Percentiles rank a stretch among this genome's conserved stretches.
These are phyloP conservation scores for Phenganax subtilis DNA, from an alignment of 92 coral and sea anemone species.

Conservation along the genomic window DNA sequence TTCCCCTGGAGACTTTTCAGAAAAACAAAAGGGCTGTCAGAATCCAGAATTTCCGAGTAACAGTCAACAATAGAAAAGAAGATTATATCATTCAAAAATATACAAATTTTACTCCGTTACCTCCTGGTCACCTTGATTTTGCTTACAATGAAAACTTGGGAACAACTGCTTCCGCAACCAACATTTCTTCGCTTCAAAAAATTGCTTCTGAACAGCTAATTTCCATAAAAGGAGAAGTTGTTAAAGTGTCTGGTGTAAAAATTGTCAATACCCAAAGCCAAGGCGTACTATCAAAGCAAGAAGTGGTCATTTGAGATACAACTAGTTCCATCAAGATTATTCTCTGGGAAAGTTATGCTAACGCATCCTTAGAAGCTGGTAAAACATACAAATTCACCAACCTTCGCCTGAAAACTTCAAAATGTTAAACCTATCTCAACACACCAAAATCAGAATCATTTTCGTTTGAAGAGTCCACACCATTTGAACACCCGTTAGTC, in stretches of 20 bases:
- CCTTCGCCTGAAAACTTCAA: constrained; percentile 37
- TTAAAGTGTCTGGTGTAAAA: constrained; percentile 41
- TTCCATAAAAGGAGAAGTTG: constrained; percentile 46
- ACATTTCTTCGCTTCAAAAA: constrained; percentile 35
- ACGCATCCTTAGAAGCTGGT: constrained; percentile 25
- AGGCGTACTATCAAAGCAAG: constrained; percentile 49
- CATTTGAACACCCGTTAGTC: constrained; percentile 36
- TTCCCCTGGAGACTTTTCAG: constrained; percentile 27
- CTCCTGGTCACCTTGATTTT: constrained; percentile 30
- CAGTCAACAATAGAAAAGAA: constrained; percentile 32
- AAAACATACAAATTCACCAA: constrained; percentile 42
- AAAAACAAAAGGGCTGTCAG: constrained; percentile 18
- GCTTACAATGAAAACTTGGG: constrained; percentile 21
- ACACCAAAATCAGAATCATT: constrained; percentile 35
- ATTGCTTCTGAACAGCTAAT: constrained; percentile 51
- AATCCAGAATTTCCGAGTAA: constrained; percentile 19
- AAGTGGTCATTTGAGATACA: constrained; percentile 40
- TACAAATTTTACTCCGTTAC: constrained; percentile 32
- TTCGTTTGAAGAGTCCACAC: constrained; percentile 19
- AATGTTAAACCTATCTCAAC: constrained; percentile 43
- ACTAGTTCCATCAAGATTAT: constrained; percentile 42
- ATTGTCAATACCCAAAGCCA: constrained; percentile 37
- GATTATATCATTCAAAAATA: constrained; percentile 25
- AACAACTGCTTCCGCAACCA: constrained; percentile 12
- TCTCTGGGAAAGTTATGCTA: constrained; percentile 44